Evolutionary conservation across 2,113 vertebrate species (phyloP), one percentile per base, ranked within the genome.

Genomic region (Grus americana): DNA sequence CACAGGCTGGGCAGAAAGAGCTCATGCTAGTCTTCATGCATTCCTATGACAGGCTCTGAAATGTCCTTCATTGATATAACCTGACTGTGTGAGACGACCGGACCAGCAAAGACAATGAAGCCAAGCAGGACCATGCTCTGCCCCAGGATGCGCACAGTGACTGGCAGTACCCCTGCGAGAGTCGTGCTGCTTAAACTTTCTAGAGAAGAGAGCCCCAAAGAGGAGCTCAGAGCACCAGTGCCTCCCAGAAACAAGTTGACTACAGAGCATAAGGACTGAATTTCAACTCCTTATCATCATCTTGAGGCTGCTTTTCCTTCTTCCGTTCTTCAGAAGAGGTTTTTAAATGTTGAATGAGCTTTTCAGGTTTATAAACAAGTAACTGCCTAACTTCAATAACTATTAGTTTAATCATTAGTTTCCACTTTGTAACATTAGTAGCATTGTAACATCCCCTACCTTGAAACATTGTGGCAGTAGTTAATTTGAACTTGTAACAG

Each of bases 151-250:
- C 9, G 1, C 11, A 7, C 36, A 3, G 40, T 3, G 20, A 23
- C 22, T 24, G 63, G 23, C 0, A 1, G 49, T 30, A 65, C 6
- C 21, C 12, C 38, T 4, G 30, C 0, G 0, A 19, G 27, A 65
- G 15, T 3, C 10, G 13, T 0, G 4, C 50, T 34, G 50, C 36
- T 47, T 21, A 55, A 34, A 16, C 46, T 11, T 54, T 24, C 7
- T 3, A 2, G 27, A 71, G 40, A 30, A 26, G 62, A 49, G n/a
- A n/a, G 32, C 11, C 36, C 12, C 14, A 10, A 14, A 49, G 15
- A 44, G 9, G 13, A 68, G 36, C 44, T 79, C 32, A 20, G 55
- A n/a, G 27, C 11, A n/a, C 5, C 24, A 17, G 34, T 17, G 36
- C 32, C 14, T 38, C 8, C 12, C 52, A 92, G 62, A 42, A 82